Base-by-base conservation (phyloP, 2,888 invertebrate species). In the Pachliopta kotzebuea region DNA sequence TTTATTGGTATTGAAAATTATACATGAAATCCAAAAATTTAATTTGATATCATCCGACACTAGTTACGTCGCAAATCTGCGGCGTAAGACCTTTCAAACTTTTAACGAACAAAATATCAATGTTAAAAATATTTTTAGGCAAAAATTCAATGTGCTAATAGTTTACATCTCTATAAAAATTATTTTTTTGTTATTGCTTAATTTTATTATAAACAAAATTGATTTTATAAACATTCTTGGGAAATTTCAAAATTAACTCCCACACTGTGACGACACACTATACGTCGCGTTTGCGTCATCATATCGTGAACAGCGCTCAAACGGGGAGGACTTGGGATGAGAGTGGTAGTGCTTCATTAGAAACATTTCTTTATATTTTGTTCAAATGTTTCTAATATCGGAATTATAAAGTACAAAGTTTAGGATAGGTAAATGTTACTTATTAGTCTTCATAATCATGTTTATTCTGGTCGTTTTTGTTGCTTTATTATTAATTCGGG, bases 381-480 rank as follows among this genome's bases (percentile, higher is more conserved):
- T 83, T 83, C 82, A 84, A 89, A 90, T 90, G 89, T 88, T 90
- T 91, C 86, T 86, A 85, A 83, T 81, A 85, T 83, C 76, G 85
- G 77, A 86, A 85, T 84, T 80, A 76, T 85, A 85, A 84, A 88
- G 89, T 90, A 90, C 88, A 90, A 90, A 88, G 82, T 77, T 80
- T 89, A 89, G 88, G 88, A 87, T 90, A 90, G 88, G 90, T 90
- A 77, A 52, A 21, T 9, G 1, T 21, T 6, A 21, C 3, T 52
- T 20, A 52, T 14, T 21, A 21, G 0, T 11, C 0, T 11, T 3
- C 2, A 11, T 52, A 18, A 21, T 52, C 11, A 7, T 52, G 21
- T 21, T 20, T 1, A 52, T 21, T 23, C 14, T 0, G 1, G 9
- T 20, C 8, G 9, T n/a, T 20, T 11, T 14, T 2, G 4, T n/a